phyloP scores from a whole-genome alignment of 2,113 vertebrate genomes.

The Verasper variegatus region DNA sequence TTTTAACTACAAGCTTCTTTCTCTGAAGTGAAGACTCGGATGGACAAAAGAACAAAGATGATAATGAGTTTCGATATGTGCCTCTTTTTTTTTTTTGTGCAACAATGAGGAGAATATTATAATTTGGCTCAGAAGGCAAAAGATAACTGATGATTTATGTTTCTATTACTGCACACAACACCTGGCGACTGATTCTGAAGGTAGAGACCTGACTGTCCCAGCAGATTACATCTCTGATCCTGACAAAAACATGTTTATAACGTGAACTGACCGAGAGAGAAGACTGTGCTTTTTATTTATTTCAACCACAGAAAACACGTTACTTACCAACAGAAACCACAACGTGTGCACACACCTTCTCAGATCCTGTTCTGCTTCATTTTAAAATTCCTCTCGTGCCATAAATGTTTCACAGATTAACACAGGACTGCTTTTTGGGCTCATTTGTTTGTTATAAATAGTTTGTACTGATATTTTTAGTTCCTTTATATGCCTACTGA shows the following conservation, averaged over 20 bases:
- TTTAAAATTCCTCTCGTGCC: slow-evolving; percentile 8
- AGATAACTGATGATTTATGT: no score
- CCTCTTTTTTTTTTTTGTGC: no score
- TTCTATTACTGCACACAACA: no score
- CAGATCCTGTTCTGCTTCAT: slow-evolving; percentile 45
- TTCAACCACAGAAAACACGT: not conserved
- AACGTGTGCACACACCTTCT: not conserved
- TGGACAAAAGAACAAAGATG: not conserved
- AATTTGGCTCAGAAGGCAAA: no score
- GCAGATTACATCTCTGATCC: not conserved
- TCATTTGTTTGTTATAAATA: not conserved
- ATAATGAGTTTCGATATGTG: no score
- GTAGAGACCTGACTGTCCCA: not conserved
- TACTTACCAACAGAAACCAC: slow-evolving; percentile 3
- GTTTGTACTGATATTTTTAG: not conserved
- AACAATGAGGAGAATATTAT: no score
- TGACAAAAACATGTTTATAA: not conserved
- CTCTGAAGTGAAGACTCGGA: not conserved
- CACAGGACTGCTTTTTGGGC: not conserved
- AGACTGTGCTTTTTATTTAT: not conserved
- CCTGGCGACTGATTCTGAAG: not conserved
- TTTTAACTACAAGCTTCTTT: not conserved
- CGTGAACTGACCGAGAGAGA: not conserved
- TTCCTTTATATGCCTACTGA: not conserved
- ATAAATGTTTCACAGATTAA: not conserved